phyloP scores from a whole-genome alignment of 1,140 invertebrate species.

The Homarus americanus region DNA sequence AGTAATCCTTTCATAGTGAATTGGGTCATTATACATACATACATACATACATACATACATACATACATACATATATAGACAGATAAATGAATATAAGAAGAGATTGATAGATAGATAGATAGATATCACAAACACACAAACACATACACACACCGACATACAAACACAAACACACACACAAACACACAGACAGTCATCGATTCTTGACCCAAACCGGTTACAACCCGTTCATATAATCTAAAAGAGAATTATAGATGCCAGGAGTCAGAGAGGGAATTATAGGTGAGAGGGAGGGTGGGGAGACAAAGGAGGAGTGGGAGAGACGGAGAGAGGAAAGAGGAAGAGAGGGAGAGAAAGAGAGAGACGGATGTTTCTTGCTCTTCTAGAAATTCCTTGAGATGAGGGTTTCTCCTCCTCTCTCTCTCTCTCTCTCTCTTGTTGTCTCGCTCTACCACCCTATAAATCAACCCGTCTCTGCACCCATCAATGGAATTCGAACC shows the following conservation, averaged over 20 bases:
- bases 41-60: background rate
- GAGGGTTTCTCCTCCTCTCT: conserved; percentile 6
- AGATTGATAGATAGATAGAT: background rate
- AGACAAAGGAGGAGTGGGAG: background rate
- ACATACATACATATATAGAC: background rate
- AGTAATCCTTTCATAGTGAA: too few species aligned
- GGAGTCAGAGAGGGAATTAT: too few species aligned
- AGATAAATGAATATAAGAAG: background rate
- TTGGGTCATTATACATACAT: too few species aligned
- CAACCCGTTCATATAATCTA: too few species aligned
- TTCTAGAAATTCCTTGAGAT: too few species aligned
- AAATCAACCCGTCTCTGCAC: too few species aligned
- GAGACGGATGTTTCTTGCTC: too few species aligned
- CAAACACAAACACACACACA: background rate
- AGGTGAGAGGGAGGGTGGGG: too few species aligned
- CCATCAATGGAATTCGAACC: background rate
- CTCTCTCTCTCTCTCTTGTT: conserved; percentile 22
- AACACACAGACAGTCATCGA: too few species aligned
- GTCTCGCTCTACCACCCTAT: background rate
- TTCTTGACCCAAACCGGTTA: too few species aligned
- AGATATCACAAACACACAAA: background rate
- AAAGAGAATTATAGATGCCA: too few species aligned
- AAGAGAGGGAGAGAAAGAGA: background rate
- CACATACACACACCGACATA: background rate
- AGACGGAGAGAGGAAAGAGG: background rate